These are phyloP conservation scores for Diacarnus erythraeanus DNA, from an alignment of 37 sponge, comb jelly and placozoan genomes.

Conservation along the genomic window DNA sequence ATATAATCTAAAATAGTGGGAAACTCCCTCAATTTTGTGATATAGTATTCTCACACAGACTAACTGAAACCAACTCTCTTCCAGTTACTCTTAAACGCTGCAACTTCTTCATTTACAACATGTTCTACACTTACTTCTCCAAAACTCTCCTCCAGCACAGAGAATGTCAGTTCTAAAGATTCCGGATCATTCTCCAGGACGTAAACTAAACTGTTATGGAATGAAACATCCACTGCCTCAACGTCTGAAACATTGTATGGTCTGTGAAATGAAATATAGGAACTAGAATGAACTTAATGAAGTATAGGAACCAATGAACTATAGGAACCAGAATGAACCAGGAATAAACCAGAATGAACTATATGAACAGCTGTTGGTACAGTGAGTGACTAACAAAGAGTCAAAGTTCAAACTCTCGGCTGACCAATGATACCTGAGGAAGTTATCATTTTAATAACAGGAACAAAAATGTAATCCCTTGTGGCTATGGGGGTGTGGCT, in stretches of 20 bases:
- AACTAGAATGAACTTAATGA: too few species aligned
- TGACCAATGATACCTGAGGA: too few species aligned
- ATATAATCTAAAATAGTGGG: too few species aligned
- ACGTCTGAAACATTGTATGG: conserved; percentile 60
- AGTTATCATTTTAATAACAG: too few species aligned
- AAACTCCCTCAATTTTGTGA: too few species aligned
- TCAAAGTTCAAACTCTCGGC: too few species aligned
- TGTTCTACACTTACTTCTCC: conserved; percentile 90
- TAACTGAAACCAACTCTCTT: background rate
- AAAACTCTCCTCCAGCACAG: conserved; percentile 86
- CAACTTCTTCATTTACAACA: too few species aligned
- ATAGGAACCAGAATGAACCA: background rate
- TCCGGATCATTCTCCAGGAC: conserved; percentile 77
- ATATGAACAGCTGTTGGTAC: too few species aligned
- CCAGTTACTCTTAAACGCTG: too few species aligned
- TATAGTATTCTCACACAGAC: background rate
- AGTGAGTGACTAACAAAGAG: too few species aligned
- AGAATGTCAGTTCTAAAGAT: conserved; percentile 83
- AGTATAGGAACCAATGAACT: background rate
- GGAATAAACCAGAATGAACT: background rate
- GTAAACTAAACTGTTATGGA: conserved; percentile 78
- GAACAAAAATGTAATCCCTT: too few species aligned
- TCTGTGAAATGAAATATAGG: conserved; percentile 5
- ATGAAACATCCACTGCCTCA: conserved; percentile 75
- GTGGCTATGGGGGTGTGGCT: too few species aligned